Evolutionary conservation across 1,140 invertebrate genomes (phyloP), one percentile per base, ranked within the genome.

Genomic region (Melipona quadrifasciata): DNA sequence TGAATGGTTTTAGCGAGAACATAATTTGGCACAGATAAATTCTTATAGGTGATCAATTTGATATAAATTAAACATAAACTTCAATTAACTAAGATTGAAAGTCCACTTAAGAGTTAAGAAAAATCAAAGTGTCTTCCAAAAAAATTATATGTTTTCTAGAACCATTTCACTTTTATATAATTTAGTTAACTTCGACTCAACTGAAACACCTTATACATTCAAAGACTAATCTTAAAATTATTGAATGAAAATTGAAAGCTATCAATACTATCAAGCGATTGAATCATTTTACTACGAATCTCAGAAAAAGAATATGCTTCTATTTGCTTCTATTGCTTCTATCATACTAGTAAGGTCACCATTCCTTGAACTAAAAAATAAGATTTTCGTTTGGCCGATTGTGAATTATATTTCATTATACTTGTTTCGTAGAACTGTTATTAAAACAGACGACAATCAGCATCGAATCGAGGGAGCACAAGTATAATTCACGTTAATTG

Each of bases 401-500:
- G 51, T 55, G 21, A 47, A 81, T 87, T 67, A 88, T 78, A 76
- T 79, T 77, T 86, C 78, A 80, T 89, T 86, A 86, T 84, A 53
- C 77, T 73, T 65, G 77, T 88, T 84, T 58, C 67, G 39, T 19
- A 24, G 73, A 55, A 27, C 64, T 55, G 70, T 76, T 72, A 89
- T 88, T 89, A 90, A 89, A 84, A 79, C 68, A 55, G 55, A 80
- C 77, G 83, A 79, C 75, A 89, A 82, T 89, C 82, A 31, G 79
- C 81, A 39, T 87, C 67, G 79, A 87, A 87, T 86, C 65, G 75
- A 71, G 67, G 61, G 83, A 79, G 34, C 55, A 72, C 72, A 19
- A 72, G 74, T 61, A 73, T 83, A 53, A 90, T 90, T 90, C 83
- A 82, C 75, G 76, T 82, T 89, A 89, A 91, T 91, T 88, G 86